Conservation (phyloP, 2,113 vertebrate genomes). For the Thamnaconus septentrionalis region DNA sequence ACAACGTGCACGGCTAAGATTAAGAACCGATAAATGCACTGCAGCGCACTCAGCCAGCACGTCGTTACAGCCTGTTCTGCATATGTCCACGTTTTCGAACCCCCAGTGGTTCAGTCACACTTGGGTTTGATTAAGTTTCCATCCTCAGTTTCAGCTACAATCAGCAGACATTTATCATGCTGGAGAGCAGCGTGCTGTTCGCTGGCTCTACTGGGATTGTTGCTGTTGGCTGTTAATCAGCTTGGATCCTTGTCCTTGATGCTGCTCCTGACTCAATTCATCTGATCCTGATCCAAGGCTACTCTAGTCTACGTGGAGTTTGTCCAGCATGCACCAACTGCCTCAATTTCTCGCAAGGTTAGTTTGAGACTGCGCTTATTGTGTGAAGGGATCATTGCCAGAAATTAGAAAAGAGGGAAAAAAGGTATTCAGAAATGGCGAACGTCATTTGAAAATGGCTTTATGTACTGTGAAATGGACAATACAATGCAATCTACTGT, state of each 20-base stretch:
- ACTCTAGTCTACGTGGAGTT: constrained; percentile 16
- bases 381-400: not conserved
- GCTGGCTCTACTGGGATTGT: constrained; percentile 18
- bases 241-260: constrained; percentile 14
- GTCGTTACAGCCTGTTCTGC: not conserved
- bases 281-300: constrained; percentile 20
- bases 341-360: too few relatives aligned
- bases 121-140: constrained; percentile 11
- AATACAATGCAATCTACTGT: too few relatives aligned
- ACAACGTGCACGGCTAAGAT: not conserved
- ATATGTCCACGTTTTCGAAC: not conserved
- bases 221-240: constrained; percentile 25
- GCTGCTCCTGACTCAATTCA: constrained; percentile 13
- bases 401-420: not conserved
- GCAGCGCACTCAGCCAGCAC: not conserved
- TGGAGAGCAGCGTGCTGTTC: constrained; percentile 10
- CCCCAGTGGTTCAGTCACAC: constrained; percentile 2
- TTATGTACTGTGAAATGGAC: too few relatives aligned
- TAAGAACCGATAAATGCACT: not conserved
- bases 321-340: not conserved
- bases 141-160: constrained; percentile 10
- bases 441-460: too few relatives aligned
- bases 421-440: not conserved
- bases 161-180: constrained; percentile 11
- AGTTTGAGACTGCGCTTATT: not conserved